Evolutionary conservation across 2,113 vertebrate species (phyloP).

Genomic region (Oenanthe oenanthe): DNA sequence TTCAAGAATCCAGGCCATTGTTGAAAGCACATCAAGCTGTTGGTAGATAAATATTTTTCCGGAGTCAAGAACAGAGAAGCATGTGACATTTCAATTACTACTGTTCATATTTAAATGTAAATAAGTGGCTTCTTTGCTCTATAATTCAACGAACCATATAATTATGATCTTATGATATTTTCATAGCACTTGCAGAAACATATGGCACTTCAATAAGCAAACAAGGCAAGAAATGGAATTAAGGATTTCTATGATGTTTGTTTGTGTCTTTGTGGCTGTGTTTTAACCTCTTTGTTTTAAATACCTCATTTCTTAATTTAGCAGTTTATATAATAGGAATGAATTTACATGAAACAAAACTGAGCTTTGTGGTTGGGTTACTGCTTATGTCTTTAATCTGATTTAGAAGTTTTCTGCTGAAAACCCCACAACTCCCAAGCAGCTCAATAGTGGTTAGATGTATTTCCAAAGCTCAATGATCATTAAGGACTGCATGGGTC

Average conservation of each 20-base stretch:
- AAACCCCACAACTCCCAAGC: neutral
- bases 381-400: neutral
- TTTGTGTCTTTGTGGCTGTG: constrained; percentile 31
- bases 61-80: constrained; percentile 48
- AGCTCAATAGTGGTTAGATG: neutral
- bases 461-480: neutral
- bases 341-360: constrained; percentile 51
- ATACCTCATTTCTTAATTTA: constrained; percentile 68
- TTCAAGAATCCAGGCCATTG: neutral
- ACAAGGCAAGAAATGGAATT: constrained; percentile 51
- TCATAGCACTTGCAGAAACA: constrained; percentile 62
- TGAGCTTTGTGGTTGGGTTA: constrained; percentile 12
- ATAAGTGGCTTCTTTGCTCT: constrained; percentile 66
- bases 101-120: constrained; percentile 67
- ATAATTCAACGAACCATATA: constrained; percentile 70
- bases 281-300: constrained; percentile 62
- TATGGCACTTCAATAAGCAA: constrained; percentile 64
- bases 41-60: constrained; percentile 64
- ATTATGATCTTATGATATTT: constrained; percentile 70
- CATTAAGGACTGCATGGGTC: neutral
- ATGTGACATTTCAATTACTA: constrained; percentile 54
- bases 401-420: neutral
- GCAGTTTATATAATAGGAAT: constrained; percentile 63
- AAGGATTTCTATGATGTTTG: constrained; percentile 54
- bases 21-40: constrained; percentile 41